Percentiles rank a stretch among this genome's conserved stretches.
phyloP scores from a whole-genome alignment of 2,888 invertebrate species.

The Julus scanicus region DNA sequence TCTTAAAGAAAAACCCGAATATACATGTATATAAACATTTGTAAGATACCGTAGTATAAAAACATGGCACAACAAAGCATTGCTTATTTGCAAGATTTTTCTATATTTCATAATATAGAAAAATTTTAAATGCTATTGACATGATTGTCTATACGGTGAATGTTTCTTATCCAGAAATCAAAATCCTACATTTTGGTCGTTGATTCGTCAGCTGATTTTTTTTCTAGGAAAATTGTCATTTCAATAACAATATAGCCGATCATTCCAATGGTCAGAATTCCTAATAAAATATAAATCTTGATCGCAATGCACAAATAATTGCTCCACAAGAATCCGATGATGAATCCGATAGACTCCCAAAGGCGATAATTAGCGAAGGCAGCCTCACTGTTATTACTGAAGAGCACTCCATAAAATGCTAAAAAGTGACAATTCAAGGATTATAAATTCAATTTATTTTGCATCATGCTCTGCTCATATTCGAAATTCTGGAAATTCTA shows the following conservation, averaged over 20 bases:
- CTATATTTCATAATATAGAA: background rate
- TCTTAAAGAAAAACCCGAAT: no score
- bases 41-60: no score
- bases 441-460: background rate
- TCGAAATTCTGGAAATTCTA: no score
- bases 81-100: no score
- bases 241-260: conserved; percentile 73
- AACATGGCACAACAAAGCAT: no score
- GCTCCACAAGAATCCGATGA: conserved; percentile 88
- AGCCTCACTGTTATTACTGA: conserved; percentile 57
- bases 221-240: conserved; percentile 29
- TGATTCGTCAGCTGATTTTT: background rate
- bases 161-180: background rate
- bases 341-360: conserved; percentile 89
- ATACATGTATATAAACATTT: no score
- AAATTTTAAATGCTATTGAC: background rate
- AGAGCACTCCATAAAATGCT: conserved; percentile 59
- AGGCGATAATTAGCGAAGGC: conserved; percentile 58
- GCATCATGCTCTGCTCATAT: no score
- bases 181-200: background rate
- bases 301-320: conserved; percentile 85
- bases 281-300: conserved; percentile 86
- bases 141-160: background rate
- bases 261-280: conserved; percentile 79
- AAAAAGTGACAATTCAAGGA: conserved; percentile 12